phyloP scores from a whole-genome alignment of 2,888 invertebrate genomes.

The Drosophila setosimentum region DNA sequence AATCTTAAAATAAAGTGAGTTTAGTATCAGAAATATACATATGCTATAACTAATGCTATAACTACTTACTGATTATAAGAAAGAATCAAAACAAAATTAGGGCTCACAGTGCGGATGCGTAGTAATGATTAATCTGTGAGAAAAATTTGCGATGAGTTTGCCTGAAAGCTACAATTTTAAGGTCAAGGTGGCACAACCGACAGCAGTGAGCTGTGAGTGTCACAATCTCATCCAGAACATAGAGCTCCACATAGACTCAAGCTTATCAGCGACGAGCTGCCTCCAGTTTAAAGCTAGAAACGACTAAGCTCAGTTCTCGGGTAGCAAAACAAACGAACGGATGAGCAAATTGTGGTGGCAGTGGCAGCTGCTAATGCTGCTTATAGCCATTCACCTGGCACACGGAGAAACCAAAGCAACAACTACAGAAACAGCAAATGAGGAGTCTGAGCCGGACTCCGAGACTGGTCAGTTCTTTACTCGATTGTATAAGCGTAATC shows the following conservation, averaged over 20 bases:
- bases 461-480: conserved; percentile 61
- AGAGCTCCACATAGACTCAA: conserved; percentile 6
- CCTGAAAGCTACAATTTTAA: conserved; percentile 40
- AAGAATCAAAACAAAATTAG: not conserved
- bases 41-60: not conserved
- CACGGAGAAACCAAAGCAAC: not conserved
- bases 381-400: conserved; percentile 15
- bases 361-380: conserved; percentile 42
- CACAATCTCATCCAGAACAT: conserved; percentile 15
- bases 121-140: conserved; percentile 22
- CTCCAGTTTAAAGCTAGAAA: conserved; percentile 14
- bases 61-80: not conserved
- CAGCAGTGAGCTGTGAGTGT: not conserved
- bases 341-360: conserved; percentile 42
- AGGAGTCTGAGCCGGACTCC: conserved; percentile 3
- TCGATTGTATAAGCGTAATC: conserved; percentile 73
- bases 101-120: conserved; percentile 42
- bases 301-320: conserved; percentile 55
- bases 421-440: conserved; percentile 4
- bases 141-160: conserved; percentile 9
- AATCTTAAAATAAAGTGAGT: not conserved
- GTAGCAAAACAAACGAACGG: conserved; percentile 53
- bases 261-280: conserved; percentile 58
- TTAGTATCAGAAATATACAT: not conserved
- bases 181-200: conserved; percentile 59